A percentile compares a stretch with the other conserved stretches of the same genome.
Evolutionary conservation across 2,113 vertebrate species (phyloP).

Genomic region (Triplophysa tibetana): DNA sequence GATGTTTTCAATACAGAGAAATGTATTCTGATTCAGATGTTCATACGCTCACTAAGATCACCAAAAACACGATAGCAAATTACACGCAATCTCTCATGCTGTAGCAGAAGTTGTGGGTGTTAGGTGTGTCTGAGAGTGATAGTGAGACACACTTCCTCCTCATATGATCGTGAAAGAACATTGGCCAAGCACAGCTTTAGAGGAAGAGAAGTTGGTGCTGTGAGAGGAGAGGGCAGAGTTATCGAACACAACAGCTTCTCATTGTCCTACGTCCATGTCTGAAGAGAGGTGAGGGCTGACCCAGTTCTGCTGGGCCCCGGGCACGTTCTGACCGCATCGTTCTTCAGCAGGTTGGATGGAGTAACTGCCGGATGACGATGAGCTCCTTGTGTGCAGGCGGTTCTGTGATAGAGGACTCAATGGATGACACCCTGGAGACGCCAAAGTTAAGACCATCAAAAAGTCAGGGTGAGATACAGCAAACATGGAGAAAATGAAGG

Average conservation of each 20-base stretch:
- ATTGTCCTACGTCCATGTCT: neutral
- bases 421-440: constrained; percentile 38
- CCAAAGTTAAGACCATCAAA: constrained; percentile 41
- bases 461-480: constrained; percentile 44
- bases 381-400: constrained; percentile 11
- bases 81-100: neutral
- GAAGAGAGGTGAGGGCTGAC: constrained; percentile 2
- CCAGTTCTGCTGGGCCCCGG: neutral
- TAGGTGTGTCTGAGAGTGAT: constrained; percentile 69
- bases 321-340: neutral
- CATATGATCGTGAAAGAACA: constrained; percentile 58
- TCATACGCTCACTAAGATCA: neutral
- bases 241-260: constrained; percentile 14
- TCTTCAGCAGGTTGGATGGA: constrained; percentile 38
- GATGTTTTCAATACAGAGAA: neutral
- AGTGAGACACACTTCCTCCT: constrained; percentile 74
- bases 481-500: neutral
- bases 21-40: no score
- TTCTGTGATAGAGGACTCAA: constrained; percentile 33
- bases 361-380: constrained; percentile 5
- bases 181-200: constrained; percentile 64
- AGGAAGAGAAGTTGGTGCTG: constrained; percentile 57
- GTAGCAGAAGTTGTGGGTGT: constrained; percentile 46
- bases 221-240: constrained; percentile 45
- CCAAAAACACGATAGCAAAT: neutral